A percentile compares a stretch with the other conserved stretches of the same genome.
Conservation (phyloP, 2,888 invertebrate species). For the Cheilosia pagana region DNA sequence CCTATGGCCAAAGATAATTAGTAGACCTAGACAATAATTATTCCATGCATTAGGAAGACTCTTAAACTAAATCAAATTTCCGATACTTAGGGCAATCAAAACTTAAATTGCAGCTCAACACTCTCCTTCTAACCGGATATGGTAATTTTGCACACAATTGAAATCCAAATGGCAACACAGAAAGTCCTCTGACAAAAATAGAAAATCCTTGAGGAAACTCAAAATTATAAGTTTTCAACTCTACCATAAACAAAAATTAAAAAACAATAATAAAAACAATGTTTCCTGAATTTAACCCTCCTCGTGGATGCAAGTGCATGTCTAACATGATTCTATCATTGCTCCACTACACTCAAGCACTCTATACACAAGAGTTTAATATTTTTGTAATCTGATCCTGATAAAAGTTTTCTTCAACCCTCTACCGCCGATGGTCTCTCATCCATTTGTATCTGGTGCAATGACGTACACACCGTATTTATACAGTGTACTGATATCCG, state of each 20-base stretch:
- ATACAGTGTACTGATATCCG: not conserved
- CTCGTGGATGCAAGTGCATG: constrained; percentile 22
- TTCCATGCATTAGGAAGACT: too few species aligned
- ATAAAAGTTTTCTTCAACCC: constrained; percentile 41
- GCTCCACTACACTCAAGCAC: constrained; percentile 28
- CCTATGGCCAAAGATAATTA: too few species aligned
- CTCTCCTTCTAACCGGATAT: too few species aligned
- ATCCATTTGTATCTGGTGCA: constrained; percentile 2
- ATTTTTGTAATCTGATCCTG: constrained; percentile 59
- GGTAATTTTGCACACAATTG: too few species aligned
- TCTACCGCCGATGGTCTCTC: not conserved
- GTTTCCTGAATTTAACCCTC: not conserved
- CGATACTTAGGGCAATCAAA: too few species aligned
- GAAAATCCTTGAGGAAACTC: too few species aligned
- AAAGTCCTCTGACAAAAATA: too few species aligned
- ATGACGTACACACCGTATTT: not conserved
- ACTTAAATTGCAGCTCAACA: too few species aligned
- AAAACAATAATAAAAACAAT: not conserved
- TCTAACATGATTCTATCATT: constrained; percentile 45
- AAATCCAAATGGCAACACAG: too few species aligned
- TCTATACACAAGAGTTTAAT: constrained; percentile 40
- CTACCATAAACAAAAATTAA: not conserved
- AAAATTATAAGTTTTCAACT: not conserved
- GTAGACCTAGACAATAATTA: too few species aligned
- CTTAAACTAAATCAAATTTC: too few species aligned